A percentile compares a stretch with the other conserved stretches of the same genome.
phyloP scores from a whole-genome alignment of 2,888 invertebrate species.

The Philonicus albiceps region DNA sequence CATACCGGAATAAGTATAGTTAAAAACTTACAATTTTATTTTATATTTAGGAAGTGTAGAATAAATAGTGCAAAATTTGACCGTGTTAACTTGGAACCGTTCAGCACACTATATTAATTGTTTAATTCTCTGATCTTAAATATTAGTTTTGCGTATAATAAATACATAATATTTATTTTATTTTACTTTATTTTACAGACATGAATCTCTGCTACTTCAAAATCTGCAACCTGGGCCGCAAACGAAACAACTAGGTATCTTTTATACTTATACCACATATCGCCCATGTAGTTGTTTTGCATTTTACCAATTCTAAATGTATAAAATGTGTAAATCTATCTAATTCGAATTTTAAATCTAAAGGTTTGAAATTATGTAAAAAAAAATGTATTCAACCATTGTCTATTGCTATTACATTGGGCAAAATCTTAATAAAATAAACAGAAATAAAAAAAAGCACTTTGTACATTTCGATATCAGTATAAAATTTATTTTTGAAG shows the following conservation, averaged over 20 bases:
- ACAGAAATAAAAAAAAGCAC: background rate
- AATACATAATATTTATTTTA: background rate
- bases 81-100: no score
- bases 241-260: conserved; percentile 61
- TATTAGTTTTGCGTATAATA: background rate
- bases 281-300: background rate
- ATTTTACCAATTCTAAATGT: background rate
- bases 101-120: no score
- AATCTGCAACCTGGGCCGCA: conserved; percentile 75
- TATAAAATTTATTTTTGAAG: background rate
- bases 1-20: no score
- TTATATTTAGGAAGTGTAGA: no score
- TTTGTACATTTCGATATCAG: background rate
- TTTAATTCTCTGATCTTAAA: background rate
- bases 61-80: no score
- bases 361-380: background rate
- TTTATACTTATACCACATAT: conserved; percentile 17
- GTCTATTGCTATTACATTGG: background rate
- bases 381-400: background rate
- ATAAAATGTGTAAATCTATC: background rate
- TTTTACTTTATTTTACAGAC: conserved; percentile 63
- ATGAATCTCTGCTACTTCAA: conserved; percentile 74
- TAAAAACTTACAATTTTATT: no score
- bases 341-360: background rate
- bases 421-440: background rate